Base-by-base conservation (phyloP, 53 echinoderm and acorn worm genomes). In the Hippasteria phrygiana region DNA sequence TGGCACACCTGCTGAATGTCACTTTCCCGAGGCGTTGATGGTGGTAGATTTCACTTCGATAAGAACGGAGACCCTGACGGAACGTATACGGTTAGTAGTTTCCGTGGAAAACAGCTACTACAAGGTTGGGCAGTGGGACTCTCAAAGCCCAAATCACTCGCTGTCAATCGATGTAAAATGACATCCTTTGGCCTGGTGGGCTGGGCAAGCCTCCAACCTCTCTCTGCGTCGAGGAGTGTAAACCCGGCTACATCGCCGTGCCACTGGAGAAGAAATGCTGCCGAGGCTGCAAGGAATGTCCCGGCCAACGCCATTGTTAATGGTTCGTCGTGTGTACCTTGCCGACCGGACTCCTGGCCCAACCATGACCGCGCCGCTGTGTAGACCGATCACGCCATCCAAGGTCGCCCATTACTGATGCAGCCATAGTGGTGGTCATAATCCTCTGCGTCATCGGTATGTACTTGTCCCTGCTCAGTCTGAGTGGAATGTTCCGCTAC, bases 211-310 rank as follows among this genome's bases (percentile, higher is more conserved):
- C 29, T 7, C 70, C 67, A 13, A 28, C 12, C 3, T 83, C 83
- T 2, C 28, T 65, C 7, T 83, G 83, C 45, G 20, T 26, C 1
- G 45, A 69, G 40, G 31, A 65, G 0, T 83, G 83, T 47, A 1
- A 26, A 43, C 67, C 28, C 5, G 83, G 83, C 10, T 66, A 43
- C 7, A 69, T 43, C 1, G 65, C 32, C 16, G 47, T 83, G 5
- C 63, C 66, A 18, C 78, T 63, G 70, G 64, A 78, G 59, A 31
- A 80, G 40, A 80, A 80, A 51, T 88, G 88, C 62, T 88, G 88
- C 39, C 78, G 31, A 16, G 88, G 88, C 20, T 88, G 88, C 39
- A 36, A 50, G 24, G 20, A n/a, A 4, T 88, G 88, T 51, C 45
- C n/a, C 35, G 7, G 26, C 1, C 20, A 39, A 67, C 28, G 78